A percentile compares a stretch with the other conserved stretches of the same genome.
These are phyloP conservation scores for Blera fallax DNA, from an alignment of 2,888 invertebrate genomes.

Conservation along the genomic window DNA sequence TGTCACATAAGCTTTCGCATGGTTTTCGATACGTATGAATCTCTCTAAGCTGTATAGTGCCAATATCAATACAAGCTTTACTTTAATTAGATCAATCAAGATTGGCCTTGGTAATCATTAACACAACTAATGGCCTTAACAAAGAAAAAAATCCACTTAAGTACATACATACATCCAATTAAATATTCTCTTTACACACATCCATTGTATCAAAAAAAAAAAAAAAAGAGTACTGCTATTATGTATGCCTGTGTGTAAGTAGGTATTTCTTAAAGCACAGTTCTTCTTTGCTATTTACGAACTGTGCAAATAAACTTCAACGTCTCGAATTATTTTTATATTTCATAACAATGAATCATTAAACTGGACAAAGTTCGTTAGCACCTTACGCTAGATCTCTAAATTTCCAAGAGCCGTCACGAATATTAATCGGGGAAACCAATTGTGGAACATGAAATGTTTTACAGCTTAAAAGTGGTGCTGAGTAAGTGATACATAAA, in stretches of 20 bases:
- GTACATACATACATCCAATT: background rate
- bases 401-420: background rate
- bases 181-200: background rate
- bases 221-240: background rate
- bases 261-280: background rate
- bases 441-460: background rate
- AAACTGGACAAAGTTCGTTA: constrained; percentile 28
- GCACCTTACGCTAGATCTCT: constrained; percentile 19
- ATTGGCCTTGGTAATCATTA: background rate
- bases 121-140: background rate
- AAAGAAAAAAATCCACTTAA: background rate
- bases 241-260: no score
- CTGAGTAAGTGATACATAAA: no score
- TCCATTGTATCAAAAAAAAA: background rate
- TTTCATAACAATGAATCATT: constrained; percentile 20
- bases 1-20: no score
- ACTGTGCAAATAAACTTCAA: background rate
- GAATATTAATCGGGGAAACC: background rate
- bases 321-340: background rate
- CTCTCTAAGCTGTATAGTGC: background rate
- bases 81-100: background rate
- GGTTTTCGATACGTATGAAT: background rate
- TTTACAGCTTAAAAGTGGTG: background rate
- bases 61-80: background rate
- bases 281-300: background rate